Conservation (phyloP, 2,797 vertebrate genomes). For the Agapornis canus region DNA sequence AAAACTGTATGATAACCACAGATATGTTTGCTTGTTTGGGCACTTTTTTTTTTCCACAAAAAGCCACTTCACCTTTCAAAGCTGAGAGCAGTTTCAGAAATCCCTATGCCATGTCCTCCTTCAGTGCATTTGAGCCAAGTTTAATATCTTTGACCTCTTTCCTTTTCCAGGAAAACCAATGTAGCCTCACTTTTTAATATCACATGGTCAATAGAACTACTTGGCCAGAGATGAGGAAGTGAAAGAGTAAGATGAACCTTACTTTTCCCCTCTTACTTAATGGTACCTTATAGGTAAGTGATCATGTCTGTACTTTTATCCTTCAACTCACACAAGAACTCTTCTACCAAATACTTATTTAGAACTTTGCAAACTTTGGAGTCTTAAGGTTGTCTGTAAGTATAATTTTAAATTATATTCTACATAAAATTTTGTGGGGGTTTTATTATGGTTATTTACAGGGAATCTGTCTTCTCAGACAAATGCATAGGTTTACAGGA, state of each 20-base stretch:
- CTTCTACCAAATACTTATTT: conserved; percentile 90
- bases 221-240: neutral
- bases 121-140: neutral
- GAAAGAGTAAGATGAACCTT: neutral
- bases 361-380: conserved; percentile 91
- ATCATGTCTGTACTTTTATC: neutral
- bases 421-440: neutral
- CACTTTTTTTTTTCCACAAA: neutral
- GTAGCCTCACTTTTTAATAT: neutral
- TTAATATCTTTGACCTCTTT: neutral
- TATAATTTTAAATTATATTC: conserved; percentile 11
- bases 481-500: neutral
- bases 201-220: neutral
- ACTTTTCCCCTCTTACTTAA: neutral
- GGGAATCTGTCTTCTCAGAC: neutral
- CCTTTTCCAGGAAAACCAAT: neutral
- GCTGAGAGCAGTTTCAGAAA: conserved; percentile 57
- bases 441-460: neutral
- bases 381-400: conserved; percentile 87
- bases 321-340: conserved; percentile 84
- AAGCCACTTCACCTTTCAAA: conserved; percentile 37
- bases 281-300: neutral
- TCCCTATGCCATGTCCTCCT: conserved; percentile 32
- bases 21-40: neutral
- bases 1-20: neutral